These are phyloP conservation scores for Xylophagus ater DNA, from an alignment of 2,888 invertebrate genomes.

Conservation along the genomic window DNA sequence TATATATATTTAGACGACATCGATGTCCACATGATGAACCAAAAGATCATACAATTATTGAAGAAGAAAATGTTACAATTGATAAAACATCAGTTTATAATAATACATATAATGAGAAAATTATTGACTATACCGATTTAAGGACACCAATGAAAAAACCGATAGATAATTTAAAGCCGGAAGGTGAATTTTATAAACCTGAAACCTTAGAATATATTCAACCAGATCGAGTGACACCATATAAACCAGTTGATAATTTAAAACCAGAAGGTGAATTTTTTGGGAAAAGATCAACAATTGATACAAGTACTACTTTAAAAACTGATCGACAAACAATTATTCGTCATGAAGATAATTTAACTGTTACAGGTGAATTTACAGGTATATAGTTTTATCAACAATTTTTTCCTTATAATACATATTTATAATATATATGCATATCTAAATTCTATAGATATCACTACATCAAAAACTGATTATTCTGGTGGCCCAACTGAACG, in stretches of 20 bases:
- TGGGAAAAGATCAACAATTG: slow-evolving; percentile 41
- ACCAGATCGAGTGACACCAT: slow-evolving; percentile 42
- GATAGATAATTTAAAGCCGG: slow-evolving; percentile 49
- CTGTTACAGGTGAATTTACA: slow-evolving; percentile 54
- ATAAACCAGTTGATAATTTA: slow-evolving; percentile 45
- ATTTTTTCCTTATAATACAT: too few relatives aligned
- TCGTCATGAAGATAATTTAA: slow-evolving; percentile 49
- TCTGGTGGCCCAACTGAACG: slow-evolving; percentile 56
- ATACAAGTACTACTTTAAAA: slow-evolving; percentile 22
- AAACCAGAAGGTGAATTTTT: slow-evolving; percentile 43
- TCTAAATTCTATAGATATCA: slow-evolving; percentile 53
- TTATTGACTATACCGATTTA: slow-evolving; percentile 22
- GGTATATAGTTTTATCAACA: too few relatives aligned
- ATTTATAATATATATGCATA: too few relatives aligned
- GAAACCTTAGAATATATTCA: slow-evolving; percentile 40
- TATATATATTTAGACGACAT: slow-evolving; percentile 54
- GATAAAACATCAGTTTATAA: slow-evolving; percentile 22
- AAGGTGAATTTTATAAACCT: slow-evolving; percentile 45
- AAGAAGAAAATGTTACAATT: slow-evolving; percentile 22
- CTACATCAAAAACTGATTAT: slow-evolving; percentile 57
- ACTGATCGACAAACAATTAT: slow-evolving; percentile 36
- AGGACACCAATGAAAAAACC: slow-evolving; percentile 42
- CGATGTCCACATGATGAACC: slow-evolving; percentile 57
- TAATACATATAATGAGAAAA: slow-evolving; percentile 35
- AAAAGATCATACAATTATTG: slow-evolving; percentile 18